A percentile compares a stretch with the other conserved stretches of the same genome.
Evolutionary conservation across 2,888 invertebrate species (phyloP).

Genomic region (Drosophila putrida): DNA sequence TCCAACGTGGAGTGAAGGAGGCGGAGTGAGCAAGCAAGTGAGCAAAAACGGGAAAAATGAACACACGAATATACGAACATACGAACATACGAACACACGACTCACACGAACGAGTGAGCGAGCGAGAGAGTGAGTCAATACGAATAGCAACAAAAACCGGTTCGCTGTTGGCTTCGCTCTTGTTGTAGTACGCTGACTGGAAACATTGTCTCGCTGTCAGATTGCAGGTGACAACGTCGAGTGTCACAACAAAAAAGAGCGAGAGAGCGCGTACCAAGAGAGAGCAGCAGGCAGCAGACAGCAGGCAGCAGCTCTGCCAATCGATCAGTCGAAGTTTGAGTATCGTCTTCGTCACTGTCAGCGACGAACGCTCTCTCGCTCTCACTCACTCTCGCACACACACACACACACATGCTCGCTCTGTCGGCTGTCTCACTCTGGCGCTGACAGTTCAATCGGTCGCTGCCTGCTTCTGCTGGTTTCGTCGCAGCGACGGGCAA

Average conservation of each 20-base stretch:
- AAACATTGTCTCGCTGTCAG: conserved; percentile 81
- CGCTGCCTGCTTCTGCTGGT: conserved; percentile 69
- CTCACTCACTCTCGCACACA: conserved; percentile 6
- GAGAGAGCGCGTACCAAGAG: conserved; percentile 8
- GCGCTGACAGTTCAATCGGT: conserved; percentile 82
- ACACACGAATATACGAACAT: conserved; percentile 14
- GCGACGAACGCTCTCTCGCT: conserved; percentile 4
- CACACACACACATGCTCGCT: conserved; percentile 1
- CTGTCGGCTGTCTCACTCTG: conserved; percentile 40
- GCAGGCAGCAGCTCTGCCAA: conserved; percentile 50
- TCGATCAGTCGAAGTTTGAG: conserved; percentile 58
- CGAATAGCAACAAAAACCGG: conserved; percentile 59
- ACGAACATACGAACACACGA: conserved; percentile 22
- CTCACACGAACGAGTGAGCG: conserved; percentile 13
- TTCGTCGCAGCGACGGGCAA: conserved; percentile 83
- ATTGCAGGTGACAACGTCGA: conserved; percentile 85
- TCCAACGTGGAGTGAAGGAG: conserved; percentile 45
- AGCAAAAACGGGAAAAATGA: conserved; percentile 30
- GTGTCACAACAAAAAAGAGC: conserved; percentile 76
- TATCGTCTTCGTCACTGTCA: conserved; percentile 55
- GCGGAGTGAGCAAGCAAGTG: conserved; percentile 50
- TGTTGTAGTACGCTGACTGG: conserved; percentile 55
- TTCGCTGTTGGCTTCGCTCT: conserved; percentile 53
- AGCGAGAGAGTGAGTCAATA: conserved; percentile 33
- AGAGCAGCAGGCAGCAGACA: conserved; percentile 20